phyloP scores from a whole-genome alignment of 2,113 vertebrate genomes.

The Andinoacara biseriatus region DNA sequence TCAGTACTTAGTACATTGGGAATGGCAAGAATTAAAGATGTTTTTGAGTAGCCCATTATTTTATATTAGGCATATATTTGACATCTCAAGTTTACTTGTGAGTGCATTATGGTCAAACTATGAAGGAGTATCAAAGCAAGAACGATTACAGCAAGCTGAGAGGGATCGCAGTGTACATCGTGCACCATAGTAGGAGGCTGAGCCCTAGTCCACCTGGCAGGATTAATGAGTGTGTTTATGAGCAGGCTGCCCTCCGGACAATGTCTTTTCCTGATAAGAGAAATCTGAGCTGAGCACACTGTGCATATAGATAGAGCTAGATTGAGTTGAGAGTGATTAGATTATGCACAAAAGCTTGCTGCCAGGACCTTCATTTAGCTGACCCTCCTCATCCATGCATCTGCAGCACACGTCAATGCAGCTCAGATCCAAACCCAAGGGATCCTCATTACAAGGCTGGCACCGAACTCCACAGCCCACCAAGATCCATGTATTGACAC shows the following conservation, averaged over 20 bases:
- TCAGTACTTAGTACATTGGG: not conserved
- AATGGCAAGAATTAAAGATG: not conserved
- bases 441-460: slow-evolving; percentile 55
- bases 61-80: not conserved
- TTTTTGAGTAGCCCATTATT: not conserved
- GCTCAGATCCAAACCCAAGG: slow-evolving; percentile 38
- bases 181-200: slow-evolving; percentile 40
- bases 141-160: not conserved
- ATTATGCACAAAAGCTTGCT: slow-evolving; percentile 32
- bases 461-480: slow-evolving; percentile 9
- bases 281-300: slow-evolving; percentile 63
- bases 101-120: not conserved
- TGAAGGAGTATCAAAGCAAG: not conserved
- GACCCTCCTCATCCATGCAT: slow-evolving; percentile 21
- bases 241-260: slow-evolving; percentile 43
- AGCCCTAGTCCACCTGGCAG: slow-evolving; percentile 35
- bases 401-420: not conserved
- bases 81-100: not conserved
- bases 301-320: slow-evolving; percentile 36
- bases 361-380: slow-evolving; percentile 57
- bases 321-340: slow-evolving; percentile 63
- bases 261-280: slow-evolving; percentile 60
- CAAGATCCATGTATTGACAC: slow-evolving; percentile 33
- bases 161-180: not conserved
- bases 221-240: slow-evolving; percentile 51